Evolutionary conservation across 2,797 vertebrate genomes (phyloP).

Genomic region (Jordanella pulchra): DNA sequence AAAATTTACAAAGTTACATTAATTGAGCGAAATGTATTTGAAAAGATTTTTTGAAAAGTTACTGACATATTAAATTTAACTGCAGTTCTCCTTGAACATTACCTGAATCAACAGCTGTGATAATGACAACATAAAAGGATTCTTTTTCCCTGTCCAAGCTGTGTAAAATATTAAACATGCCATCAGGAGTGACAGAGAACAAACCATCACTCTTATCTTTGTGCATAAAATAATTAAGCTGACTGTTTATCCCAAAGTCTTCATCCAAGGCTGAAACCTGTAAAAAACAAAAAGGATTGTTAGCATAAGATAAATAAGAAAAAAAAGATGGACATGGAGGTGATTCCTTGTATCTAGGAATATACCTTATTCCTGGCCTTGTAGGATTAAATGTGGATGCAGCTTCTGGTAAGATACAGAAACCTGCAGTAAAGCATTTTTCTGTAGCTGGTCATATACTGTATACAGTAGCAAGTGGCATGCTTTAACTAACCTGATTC

Average conservation of each 20-base stretch:
- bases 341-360: background rate
- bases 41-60: background rate
- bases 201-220: slow-evolving; percentile 59
- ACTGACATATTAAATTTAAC: background rate
- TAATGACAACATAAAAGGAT: slow-evolving; percentile 58
- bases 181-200: slow-evolving; percentile 73
- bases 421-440: background rate
- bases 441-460: too few relatives aligned
- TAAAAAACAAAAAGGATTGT: slow-evolving; percentile 10
- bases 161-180: slow-evolving; percentile 67
- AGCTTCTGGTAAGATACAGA: background rate
- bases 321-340: background rate
- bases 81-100: slow-evolving; percentile 14
- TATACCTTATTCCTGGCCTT: background rate
- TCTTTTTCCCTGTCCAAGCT: slow-evolving; percentile 74
- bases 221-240: slow-evolving; percentile 71
- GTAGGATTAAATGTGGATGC: background rate
- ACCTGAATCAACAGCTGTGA: slow-evolving; percentile 81
- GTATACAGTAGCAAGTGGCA: background rate
- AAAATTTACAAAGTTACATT: slow-evolving; percentile 29
- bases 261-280: slow-evolving; percentile 79
- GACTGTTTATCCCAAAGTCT: slow-evolving; percentile 74
- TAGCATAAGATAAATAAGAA: background rate
- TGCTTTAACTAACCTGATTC: background rate
- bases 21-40: slow-evolving; percentile 8